These are phyloP conservation scores for Microvelia longipes DNA, from an alignment of 1,140 invertebrate species.

Conservation along the genomic window DNA sequence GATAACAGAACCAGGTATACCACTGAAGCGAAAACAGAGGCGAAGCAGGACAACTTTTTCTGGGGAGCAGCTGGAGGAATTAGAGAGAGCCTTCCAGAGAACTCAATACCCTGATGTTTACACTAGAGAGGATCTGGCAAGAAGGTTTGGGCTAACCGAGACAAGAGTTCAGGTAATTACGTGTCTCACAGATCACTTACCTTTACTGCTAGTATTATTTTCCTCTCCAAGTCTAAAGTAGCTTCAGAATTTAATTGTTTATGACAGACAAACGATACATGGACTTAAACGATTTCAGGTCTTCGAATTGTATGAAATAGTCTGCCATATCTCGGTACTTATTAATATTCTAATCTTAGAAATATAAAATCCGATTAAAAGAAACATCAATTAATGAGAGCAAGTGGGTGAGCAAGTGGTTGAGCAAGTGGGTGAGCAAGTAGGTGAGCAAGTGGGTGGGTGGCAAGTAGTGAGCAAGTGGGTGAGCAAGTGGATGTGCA, in stretches of 20 bases:
- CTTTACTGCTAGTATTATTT: neutral
- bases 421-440: too few species aligned
- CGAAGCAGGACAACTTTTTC: slow-evolving; percentile 1
- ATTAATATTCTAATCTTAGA: too few species aligned
- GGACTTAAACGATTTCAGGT: neutral
- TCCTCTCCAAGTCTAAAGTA: neutral
- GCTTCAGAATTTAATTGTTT: neutral
- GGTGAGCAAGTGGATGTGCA: too few species aligned
- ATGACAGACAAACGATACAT: neutral
- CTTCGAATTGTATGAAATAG: neutral
- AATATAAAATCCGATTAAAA: too few species aligned
- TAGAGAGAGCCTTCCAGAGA: slow-evolving; percentile 5
- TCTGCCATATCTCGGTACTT: neutral
- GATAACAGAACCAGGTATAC: slow-evolving; percentile 3
- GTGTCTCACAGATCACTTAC: neutral
- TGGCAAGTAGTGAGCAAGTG: too few species aligned
- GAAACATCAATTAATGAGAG: too few species aligned
- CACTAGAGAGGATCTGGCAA: neutral
- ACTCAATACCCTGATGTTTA: slow-evolving; percentile 4
- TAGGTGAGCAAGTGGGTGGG: too few species aligned
- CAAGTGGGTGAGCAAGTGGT: too few species aligned
- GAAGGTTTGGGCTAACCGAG: slow-evolving; percentile 1
- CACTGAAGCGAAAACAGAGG: slow-evolving; percentile 4
- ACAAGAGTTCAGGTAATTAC: slow-evolving; percentile 5
- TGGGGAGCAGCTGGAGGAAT: slow-evolving; percentile 5